These are phyloP conservation scores for Tupaia chinensis DNA, from an alignment of 2,113 vertebrate species.

Conservation along the genomic window DNA sequence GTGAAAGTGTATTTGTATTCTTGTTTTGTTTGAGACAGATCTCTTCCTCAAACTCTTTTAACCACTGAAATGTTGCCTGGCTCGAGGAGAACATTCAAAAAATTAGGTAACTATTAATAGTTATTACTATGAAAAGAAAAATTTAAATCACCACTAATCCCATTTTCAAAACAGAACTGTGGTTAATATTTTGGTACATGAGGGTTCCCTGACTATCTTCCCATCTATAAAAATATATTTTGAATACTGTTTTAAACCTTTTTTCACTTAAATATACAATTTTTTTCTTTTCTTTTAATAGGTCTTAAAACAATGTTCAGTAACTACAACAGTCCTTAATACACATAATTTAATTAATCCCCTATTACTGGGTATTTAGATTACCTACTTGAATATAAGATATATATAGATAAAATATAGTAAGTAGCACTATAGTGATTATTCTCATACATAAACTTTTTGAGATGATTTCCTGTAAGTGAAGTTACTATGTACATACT, in stretches of 20 bases:
- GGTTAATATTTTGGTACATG: neutral
- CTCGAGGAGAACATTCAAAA: conserved; percentile 21
- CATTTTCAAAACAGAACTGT: neutral
- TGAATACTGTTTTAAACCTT: conserved; percentile 30
- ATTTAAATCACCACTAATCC: neutral
- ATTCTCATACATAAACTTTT: neutral
- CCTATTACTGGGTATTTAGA: neutral
- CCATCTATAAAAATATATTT: neutral
- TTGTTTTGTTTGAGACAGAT: conserved; percentile 24
- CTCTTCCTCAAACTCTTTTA: conserved; percentile 9
- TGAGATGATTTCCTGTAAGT: conserved; percentile 43
- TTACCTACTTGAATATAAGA: conserved; percentile 35
- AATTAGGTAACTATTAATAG: conserved; percentile 16
- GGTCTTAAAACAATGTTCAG: conserved; percentile 42
- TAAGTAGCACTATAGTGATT: conserved; percentile 39
- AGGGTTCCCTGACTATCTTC: neutral
- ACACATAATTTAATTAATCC: neutral
- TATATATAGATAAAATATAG: neutral
- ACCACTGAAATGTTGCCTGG: neutral
- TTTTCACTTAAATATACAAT: conserved; percentile 14
- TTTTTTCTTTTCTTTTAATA: neutral
- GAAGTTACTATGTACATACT: neutral
- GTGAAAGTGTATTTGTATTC: neutral
- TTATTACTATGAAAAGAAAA: conserved; percentile 35
- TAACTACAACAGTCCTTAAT: conserved; percentile 38